phyloP scores from a whole-genome alignment of 2,888 invertebrate species.

The Parapristionchus giblindavisi region DNA sequence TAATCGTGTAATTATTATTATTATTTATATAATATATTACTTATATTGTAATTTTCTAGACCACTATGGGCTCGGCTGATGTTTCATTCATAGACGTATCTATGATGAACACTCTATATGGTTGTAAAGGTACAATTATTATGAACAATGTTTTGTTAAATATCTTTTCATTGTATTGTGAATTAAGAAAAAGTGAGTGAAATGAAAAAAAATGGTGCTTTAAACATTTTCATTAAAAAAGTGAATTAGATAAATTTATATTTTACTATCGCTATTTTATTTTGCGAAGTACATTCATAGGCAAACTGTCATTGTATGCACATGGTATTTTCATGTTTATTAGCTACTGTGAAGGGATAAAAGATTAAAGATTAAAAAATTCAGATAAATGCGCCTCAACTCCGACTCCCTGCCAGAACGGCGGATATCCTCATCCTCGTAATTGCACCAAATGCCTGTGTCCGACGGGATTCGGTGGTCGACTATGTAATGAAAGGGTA shows the following conservation, averaged over 20 bases:
- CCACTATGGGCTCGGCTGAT: constrained; percentile 58
- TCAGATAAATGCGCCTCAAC: constrained; percentile 44
- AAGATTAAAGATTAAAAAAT: neutral
- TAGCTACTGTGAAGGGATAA: too few relatives aligned
- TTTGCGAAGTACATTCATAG: too few relatives aligned
- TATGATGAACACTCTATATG: constrained; percentile 66
- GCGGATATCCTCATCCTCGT: constrained; percentile 59
- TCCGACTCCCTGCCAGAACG: constrained; percentile 55
- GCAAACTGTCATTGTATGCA: constrained; percentile 2
- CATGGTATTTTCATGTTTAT: neutral
- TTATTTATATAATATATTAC: too few relatives aligned
- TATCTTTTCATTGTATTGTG: too few relatives aligned
- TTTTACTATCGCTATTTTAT: too few relatives aligned
- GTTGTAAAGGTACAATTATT: constrained; percentile 60
- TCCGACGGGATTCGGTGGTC: constrained; percentile 62
- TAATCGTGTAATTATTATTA: too few relatives aligned
- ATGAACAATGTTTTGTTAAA: too few relatives aligned
- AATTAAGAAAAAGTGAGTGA: too few relatives aligned
- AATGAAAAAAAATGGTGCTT: too few relatives aligned
- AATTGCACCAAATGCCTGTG: constrained; percentile 60
- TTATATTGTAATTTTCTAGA: too few relatives aligned
- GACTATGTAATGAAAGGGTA: constrained; percentile 49
- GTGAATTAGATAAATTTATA: too few relatives aligned
- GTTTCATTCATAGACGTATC: constrained; percentile 61
- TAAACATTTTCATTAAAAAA: too few relatives aligned